A percentile compares a stretch with the other conserved stretches of the same genome.
Evolutionary conservation across 2,888 invertebrate species (phyloP).

Genomic region (Cephus rjabovi): DNA sequence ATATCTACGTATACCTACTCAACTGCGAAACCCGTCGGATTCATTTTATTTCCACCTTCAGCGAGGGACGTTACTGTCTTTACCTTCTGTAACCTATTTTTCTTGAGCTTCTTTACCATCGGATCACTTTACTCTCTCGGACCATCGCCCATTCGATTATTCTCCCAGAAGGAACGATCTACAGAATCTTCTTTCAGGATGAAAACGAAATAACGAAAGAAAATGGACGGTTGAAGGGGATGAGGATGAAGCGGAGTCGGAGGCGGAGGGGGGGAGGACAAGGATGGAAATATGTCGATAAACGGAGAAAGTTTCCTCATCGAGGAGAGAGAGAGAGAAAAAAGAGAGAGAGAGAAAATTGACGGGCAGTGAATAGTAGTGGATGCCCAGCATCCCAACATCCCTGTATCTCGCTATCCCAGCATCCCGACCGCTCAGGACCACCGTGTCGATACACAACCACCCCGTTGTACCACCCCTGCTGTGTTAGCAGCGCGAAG

Average conservation of each 20-base stretch:
- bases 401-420: conserved; percentile 6
- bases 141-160: neutral
- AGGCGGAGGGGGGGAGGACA: neutral
- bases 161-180: neutral
- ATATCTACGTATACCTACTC: neutral
- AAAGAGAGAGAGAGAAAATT: conserved; percentile 13
- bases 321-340: conserved; percentile 22
- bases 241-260: neutral
- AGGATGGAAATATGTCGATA: conserved; percentile 2
- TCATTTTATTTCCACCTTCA: neutral
- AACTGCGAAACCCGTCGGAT: neutral
- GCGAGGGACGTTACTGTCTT: neutral
- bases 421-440: conserved; percentile 7
- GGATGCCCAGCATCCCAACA: conserved; percentile 16
- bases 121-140: neutral
- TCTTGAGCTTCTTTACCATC: neutral
- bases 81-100: neutral
- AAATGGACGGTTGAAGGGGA: neutral
- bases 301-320: conserved; percentile 34
- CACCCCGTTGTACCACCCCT: neutral
- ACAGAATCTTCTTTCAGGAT: neutral
- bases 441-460: conserved; percentile 1
- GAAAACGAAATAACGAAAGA: neutral
- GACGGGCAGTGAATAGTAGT: neutral
- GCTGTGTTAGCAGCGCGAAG: neutral